Conservation (phyloP, 2,113 vertebrate species). For the Pogona vitticeps region DNA sequence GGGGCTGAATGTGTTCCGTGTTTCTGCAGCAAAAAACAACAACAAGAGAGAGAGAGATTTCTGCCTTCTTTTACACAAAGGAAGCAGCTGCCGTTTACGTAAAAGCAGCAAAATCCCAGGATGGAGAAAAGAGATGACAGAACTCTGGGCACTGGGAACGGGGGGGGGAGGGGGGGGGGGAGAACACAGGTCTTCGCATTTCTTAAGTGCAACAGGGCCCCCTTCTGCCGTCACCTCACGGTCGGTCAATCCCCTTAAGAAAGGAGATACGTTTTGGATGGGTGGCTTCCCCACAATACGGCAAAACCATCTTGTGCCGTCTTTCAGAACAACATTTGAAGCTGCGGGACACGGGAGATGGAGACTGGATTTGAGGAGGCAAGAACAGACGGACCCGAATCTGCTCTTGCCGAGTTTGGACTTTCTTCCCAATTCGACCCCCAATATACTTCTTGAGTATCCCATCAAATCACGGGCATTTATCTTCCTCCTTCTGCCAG, state of each 20-base stretch:
- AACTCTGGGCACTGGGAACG: no score
- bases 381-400: rapidly evolving
- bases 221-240: no score
- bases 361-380: not conserved
- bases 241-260: no score
- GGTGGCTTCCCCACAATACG: no score
- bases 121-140: no score
- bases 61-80: not conserved
- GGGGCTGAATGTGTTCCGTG: not conserved
- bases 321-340: not conserved
- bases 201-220: no score
- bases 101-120: no score
- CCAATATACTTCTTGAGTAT: not conserved
- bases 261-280: not conserved
- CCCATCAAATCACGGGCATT: not conserved
- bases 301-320: not conserved
- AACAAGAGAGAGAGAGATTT: not conserved
- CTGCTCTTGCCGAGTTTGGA: not conserved
- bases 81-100: not conserved
- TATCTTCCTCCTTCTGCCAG: no score
- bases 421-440: not conserved
- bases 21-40: not conserved
- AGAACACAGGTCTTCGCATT: no score
- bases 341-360: no score
- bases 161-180: no score